These are phyloP conservation scores for Conger conger DNA, from an alignment of 2,113 vertebrate genomes.

Conservation along the genomic window DNA sequence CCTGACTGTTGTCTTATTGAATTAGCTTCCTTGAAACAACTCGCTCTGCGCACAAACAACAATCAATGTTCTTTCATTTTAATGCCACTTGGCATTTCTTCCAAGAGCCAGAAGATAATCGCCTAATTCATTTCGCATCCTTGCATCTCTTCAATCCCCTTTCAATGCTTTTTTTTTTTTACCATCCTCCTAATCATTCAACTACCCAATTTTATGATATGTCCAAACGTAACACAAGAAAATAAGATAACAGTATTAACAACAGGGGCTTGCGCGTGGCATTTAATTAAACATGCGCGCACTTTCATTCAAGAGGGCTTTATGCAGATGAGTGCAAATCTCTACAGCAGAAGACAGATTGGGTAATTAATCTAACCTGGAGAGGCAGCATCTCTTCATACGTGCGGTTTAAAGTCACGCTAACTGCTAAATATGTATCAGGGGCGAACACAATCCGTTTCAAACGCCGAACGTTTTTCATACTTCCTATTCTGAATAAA, in stretches of 20 bases:
- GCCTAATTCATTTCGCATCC: neutral
- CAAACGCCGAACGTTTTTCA: neutral
- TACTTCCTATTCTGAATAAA: neutral
- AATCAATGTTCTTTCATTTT: conserved; percentile 5
- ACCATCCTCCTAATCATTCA: conserved; percentile 7
- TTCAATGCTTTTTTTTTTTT: neutral
- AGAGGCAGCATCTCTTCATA: neutral
- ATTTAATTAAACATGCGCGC: neutral
- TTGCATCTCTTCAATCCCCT: neutral
- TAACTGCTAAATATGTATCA: neutral
- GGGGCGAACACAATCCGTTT: neutral
- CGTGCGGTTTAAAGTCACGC: neutral
- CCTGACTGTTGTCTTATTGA: conserved; percentile 27
- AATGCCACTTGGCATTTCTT: conserved; percentile 18
- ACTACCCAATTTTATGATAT: neutral
- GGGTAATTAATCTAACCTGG: conserved; percentile 4
- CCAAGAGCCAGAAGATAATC: neutral
- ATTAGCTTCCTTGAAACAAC: conserved; percentile 14
- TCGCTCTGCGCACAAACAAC: conserved; percentile 1
- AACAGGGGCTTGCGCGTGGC: neutral
- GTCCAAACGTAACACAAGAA: neutral
- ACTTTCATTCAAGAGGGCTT: neutral
- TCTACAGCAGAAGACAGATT: neutral
- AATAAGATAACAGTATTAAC: conserved; percentile 15
- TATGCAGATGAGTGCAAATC: neutral